A percentile compares a stretch with the other conserved stretches of the same genome.
phyloP scores from a whole-genome alignment of 2,888 invertebrate genomes.

The Tenthredo mesomela region DNA sequence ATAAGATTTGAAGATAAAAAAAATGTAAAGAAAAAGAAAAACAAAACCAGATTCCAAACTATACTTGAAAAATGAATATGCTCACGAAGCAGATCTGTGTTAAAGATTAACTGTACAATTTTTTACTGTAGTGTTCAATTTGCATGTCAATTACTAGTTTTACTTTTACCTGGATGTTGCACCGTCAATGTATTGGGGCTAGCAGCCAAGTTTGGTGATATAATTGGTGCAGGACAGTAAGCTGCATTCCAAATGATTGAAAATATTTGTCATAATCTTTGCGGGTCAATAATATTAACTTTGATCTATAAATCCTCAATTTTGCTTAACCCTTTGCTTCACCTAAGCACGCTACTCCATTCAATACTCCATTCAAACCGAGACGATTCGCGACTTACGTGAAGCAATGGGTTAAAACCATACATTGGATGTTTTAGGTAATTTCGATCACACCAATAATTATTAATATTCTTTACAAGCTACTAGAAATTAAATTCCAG shows the following conservation, averaged over 20 bases:
- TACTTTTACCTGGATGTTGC: constrained; percentile 83
- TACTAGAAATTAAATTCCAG: neutral
- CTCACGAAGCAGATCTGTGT: no score
- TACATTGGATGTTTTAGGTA: neutral
- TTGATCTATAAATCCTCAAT: neutral
- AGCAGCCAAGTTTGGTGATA: constrained; percentile 84
- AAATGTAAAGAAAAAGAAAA: neutral
- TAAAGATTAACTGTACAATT: no score
- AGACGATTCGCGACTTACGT: no score
- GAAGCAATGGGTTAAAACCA: no score
- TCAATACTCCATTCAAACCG: no score
- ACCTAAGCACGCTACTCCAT: no score
- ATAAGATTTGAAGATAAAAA: neutral
- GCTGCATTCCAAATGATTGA: constrained; percentile 82
- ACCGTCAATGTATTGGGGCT: constrained; percentile 85
- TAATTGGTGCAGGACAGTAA: constrained; percentile 80
- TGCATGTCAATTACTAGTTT: neutral
- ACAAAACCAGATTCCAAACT: neutral
- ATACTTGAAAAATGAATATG: neutral
- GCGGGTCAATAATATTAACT: neutral
- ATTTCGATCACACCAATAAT: constrained; percentile 5
- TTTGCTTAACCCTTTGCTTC: no score
- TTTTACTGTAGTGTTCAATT: neutral
- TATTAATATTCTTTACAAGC: neutral
- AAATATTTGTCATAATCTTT: constrained; percentile 35